A percentile compares a stretch with the other conserved stretches of the same genome.
Conservation (phyloP, 2,888 invertebrate species). For the Gortyna flavago region DNA sequence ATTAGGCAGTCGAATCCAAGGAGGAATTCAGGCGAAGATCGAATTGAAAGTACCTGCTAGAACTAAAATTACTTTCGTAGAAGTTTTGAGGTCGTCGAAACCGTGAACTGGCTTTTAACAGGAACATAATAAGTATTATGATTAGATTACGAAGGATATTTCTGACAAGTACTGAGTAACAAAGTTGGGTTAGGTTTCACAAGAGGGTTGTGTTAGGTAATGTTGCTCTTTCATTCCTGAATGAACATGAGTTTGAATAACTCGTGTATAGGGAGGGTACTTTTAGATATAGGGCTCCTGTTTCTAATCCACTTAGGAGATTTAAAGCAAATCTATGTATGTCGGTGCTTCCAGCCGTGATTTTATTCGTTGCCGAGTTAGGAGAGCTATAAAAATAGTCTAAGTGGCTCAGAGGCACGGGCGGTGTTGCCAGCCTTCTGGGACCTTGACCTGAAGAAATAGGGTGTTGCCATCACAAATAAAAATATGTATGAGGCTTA, state of each 20-base stretch:
- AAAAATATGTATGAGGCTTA: background rate
- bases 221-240: conserved; percentile 28
- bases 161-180: conserved; percentile 17
- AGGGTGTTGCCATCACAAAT: background rate
- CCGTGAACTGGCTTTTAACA: background rate
- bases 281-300: conserved; percentile 31
- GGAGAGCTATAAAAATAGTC: conserved; percentile 52
- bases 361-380: conserved; percentile 40
- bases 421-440: conserved; percentile 16
- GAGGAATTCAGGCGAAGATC: conserved; percentile 12
- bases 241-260: conserved; percentile 23
- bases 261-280: conserved; percentile 27
- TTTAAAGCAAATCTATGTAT: conserved; percentile 48
- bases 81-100: conserved; percentile 9
- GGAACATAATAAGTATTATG: conserved; percentile 11
- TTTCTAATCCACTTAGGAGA: conserved; percentile 52
- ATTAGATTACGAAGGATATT: conserved; percentile 16
- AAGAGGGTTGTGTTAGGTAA: conserved; percentile 3
- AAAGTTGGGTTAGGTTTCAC: conserved; percentile 7
- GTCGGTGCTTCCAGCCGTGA: conserved; percentile 31
- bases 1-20: conserved; percentile 37
- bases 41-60: conserved; percentile 12
- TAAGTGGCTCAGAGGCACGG: conserved; percentile 33
- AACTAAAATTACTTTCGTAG: conserved; percentile 23
- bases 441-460: conserved; percentile 46